A percentile compares a stretch with the other conserved stretches of the same genome.
Evolutionary conservation across 2,113 vertebrate species (phyloP).

Genomic region (Rutilus rutilus): DNA sequence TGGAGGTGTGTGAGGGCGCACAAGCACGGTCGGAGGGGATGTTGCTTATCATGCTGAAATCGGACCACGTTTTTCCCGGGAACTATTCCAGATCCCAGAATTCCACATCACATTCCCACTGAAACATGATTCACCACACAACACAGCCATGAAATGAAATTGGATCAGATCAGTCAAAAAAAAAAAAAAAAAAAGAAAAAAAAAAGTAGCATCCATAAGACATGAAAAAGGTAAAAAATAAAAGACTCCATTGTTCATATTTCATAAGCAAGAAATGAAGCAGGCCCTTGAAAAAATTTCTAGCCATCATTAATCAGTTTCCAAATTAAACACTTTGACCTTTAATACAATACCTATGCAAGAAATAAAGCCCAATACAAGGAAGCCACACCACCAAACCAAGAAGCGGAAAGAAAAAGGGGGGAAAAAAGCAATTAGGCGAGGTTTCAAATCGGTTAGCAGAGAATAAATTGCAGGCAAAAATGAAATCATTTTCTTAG

Average conservation of each 20-base stretch:
- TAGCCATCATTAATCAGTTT: conserved; percentile 82
- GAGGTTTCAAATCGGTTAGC: conserved; percentile 84
- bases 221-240: conserved; percentile 65
- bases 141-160: conserved; percentile 87
- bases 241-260: conserved; percentile 65
- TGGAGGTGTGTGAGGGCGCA: conserved; percentile 92
- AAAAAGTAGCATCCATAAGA: conserved; percentile 82
- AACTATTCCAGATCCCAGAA: conserved; percentile 75
- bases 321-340: conserved; percentile 79
- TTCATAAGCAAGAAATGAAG: conserved; percentile 75
- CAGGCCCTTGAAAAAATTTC: conserved; percentile 65
- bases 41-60: conserved; percentile 71
- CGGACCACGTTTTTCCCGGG: conserved; percentile 59
- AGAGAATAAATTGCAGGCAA: conserved; percentile 83
- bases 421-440: conserved; percentile 80
- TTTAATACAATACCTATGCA: conserved; percentile 81
- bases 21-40: conserved; percentile 73
- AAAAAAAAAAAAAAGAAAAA: conserved; percentile 65
- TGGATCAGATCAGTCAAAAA: conserved; percentile 81
- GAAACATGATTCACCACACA: conserved; percentile 86
- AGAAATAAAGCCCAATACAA: conserved; percentile 82
- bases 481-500: conserved; percentile 79
- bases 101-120: conserved; percentile 85
- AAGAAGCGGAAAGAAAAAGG: conserved; percentile 74
- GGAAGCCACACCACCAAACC: conserved; percentile 84